A percentile compares a stretch with the other conserved stretches of the same genome.
phyloP scores from a whole-genome alignment of 30 jellyfish, hydroid and myxozoan genomes.

The Pseudorhiza aurosa region DNA sequence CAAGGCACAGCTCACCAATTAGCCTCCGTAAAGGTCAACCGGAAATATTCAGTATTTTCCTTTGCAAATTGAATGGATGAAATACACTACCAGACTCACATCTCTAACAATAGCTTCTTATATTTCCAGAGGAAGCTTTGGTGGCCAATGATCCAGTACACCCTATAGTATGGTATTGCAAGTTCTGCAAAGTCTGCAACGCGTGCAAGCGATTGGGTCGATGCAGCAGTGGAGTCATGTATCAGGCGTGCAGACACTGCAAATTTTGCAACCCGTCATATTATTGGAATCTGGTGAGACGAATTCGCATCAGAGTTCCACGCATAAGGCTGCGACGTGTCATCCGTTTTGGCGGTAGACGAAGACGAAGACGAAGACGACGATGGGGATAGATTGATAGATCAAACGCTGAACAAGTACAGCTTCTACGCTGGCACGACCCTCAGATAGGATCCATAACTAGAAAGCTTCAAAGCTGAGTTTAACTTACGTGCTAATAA shows the following conservation, averaged over 20 bases:
- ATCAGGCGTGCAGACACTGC: not conserved
- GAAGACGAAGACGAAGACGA: not conserved
- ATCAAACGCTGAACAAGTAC: too few species aligned
- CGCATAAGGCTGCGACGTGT: not conserved
- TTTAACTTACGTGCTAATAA: too few species aligned
- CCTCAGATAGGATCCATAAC: too few species aligned
- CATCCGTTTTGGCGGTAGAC: not conserved
- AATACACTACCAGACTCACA: not conserved
- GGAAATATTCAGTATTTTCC: too few species aligned
- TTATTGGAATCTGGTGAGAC: not conserved
- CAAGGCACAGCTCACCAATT: too few species aligned
- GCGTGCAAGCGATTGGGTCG: not conserved
- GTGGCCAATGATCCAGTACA: not conserved
- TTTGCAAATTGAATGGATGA: too few species aligned
- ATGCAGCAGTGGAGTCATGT: not conserved
- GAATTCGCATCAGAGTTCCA: constrained; percentile 11
- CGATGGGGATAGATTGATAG: too few species aligned
- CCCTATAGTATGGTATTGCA: not conserved
- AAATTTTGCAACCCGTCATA: not conserved
- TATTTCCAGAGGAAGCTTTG: constrained; percentile 2
- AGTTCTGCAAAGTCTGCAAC: not conserved
- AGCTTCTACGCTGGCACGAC: too few species aligned
- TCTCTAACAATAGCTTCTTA: not conserved
- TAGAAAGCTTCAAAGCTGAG: too few species aligned
- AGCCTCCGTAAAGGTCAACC: too few species aligned